Percentiles rank a stretch among this genome's conserved stretches.
Conservation (phyloP, 2,797 vertebrate genomes). For the Myotis vivesi region DNA sequence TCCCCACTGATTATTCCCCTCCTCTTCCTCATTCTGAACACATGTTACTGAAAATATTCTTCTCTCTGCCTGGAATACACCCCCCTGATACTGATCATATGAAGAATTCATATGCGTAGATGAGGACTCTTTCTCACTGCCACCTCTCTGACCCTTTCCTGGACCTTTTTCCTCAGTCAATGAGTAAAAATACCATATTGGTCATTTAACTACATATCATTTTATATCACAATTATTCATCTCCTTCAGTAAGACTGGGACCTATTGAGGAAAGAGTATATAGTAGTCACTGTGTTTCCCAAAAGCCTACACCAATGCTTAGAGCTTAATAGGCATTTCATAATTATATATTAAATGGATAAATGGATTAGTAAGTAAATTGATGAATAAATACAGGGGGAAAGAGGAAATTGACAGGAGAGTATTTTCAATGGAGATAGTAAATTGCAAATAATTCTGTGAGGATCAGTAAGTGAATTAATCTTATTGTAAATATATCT, state of each 20-base stretch:
- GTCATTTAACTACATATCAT: not conserved
- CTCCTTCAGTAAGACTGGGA: not conserved
- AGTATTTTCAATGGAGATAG: constrained; percentile 24
- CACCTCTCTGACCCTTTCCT: not conserved
- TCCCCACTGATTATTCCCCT: not conserved
- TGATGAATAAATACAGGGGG: not conserved
- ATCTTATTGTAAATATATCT: not conserved
- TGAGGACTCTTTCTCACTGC: not conserved
- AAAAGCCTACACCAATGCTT: not conserved
- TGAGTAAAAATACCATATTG: not conserved
- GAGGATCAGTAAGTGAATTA: not conserved
- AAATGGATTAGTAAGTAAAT: not conserved
- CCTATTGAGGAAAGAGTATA: not conserved
- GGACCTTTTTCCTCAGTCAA: not conserved
- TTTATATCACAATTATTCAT: not conserved
- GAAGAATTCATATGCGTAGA: not conserved
- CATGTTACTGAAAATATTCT: not conserved
- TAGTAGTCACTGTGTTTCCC: not conserved
- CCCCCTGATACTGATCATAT: not conserved
- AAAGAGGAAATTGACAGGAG: not conserved
- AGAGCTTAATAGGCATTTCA: not conserved
- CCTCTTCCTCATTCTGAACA: not conserved
- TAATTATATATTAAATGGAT: not conserved
- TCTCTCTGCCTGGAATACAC: not conserved
- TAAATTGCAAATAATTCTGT: not conserved